phyloP scores from a whole-genome alignment of 2,888 invertebrate species.

The Odontocerum albicorne region DNA sequence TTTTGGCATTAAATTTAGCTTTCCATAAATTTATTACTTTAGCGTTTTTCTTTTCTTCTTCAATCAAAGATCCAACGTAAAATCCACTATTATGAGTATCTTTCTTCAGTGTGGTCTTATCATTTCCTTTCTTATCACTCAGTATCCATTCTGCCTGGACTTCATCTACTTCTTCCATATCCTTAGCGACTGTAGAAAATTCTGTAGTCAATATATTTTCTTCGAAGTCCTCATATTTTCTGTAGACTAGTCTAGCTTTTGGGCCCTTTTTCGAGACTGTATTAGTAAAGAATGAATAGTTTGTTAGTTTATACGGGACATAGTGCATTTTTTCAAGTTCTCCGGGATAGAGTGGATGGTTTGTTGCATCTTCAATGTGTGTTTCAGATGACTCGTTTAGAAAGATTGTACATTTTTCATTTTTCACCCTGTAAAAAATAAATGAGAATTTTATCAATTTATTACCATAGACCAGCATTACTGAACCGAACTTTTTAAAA shows the following conservation, averaged over 20 bases:
- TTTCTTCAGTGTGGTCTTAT: conserved; percentile 10
- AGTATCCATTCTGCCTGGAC: conserved; percentile 33
- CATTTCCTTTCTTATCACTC: conserved; percentile 42
- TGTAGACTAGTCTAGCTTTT: conserved; percentile 13
- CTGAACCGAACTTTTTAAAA: too few species aligned
- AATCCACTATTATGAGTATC: conserved; percentile 5
- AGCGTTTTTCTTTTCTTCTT: conserved; percentile 12
- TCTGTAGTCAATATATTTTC: conserved; percentile 11
- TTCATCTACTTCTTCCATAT: conserved; percentile 21
- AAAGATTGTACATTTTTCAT: conserved; percentile 33
- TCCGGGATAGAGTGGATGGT: conserved; percentile 26
- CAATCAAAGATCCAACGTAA: neutral
- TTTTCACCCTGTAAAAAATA: conserved; percentile 24
- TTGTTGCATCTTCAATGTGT: conserved; percentile 41
- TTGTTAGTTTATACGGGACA: conserved; percentile 16
- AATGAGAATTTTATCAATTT: too few species aligned
- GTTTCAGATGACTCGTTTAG: conserved; percentile 31
- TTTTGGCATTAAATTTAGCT: conserved; percentile 8
- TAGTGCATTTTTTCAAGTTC: conserved; percentile 23
- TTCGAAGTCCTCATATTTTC: neutral
- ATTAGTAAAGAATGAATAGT: conserved; percentile 18
- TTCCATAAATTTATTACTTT: conserved; percentile 10
- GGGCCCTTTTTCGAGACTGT: conserved; percentile 32
- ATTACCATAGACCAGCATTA: too few species aligned
- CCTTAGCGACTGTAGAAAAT: conserved; percentile 13